phyloP scores from a whole-genome alignment of 2,113 vertebrate species.

The Mugil cephalus region DNA sequence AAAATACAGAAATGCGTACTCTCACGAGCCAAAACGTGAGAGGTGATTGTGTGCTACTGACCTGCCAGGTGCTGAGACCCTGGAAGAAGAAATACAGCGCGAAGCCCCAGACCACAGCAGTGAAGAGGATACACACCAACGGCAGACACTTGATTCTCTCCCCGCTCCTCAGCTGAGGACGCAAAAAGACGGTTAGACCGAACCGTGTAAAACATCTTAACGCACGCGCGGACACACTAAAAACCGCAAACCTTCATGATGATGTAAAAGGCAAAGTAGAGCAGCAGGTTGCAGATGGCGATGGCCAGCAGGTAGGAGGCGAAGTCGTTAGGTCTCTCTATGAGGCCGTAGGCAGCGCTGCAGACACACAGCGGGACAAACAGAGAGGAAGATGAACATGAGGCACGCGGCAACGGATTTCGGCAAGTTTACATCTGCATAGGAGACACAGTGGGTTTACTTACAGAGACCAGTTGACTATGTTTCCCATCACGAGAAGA shows the following conservation, averaged over 20 bases:
- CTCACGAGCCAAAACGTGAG: background rate
- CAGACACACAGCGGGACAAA: background rate
- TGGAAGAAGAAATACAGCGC: conserved; percentile 99
- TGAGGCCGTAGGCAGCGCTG: conserved; percentile 94
- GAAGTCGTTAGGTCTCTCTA: conserved; percentile 94
- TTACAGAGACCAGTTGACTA: conserved; percentile 99
- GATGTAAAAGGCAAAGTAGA: conserved; percentile 99
- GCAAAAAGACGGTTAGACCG: background rate
- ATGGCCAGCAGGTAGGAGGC: conserved; percentile 98
- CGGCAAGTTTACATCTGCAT: too few relatives aligned
- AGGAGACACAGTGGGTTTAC: conserved; percentile 59
- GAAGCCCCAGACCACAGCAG: conserved; percentile 95
- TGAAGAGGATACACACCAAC: conserved; percentile 92
- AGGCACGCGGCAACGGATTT: too few relatives aligned
- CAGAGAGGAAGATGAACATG: background rate
- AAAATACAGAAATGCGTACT: background rate
- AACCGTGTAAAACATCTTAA: background rate
- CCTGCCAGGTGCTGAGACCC: conserved; percentile 99
- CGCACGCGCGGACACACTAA: background rate
- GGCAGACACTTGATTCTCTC: conserved; percentile 92
- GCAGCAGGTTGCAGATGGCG: conserved; percentile 97
- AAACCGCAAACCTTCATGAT: conserved; percentile 94
- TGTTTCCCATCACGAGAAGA: conserved; percentile 96
- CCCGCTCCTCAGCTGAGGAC: conserved; percentile 83
- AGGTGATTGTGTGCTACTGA: conserved; percentile 66